These are phyloP conservation scores for Lagorchestes hirsutus DNA, from an alignment of 2,797 vertebrate genomes.

Conservation along the genomic window DNA sequence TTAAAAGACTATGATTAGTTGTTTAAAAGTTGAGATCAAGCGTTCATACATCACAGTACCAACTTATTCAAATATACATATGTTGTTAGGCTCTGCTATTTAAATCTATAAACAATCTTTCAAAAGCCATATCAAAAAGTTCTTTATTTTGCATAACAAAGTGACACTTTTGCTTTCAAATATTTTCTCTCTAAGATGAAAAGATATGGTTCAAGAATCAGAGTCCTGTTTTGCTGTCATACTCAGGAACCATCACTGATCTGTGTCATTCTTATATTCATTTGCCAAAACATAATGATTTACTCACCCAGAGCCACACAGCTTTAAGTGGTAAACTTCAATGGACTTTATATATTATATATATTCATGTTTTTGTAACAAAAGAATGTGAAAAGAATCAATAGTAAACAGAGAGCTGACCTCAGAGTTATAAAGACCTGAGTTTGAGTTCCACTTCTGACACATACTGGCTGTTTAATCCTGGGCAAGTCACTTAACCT, in stretches of 20 bases:
- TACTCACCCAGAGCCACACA: not conserved
- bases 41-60: constrained; percentile 17
- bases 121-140: constrained; percentile 57
- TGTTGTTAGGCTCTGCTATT: constrained; percentile 27
- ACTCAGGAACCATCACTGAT: not conserved
- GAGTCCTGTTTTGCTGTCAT: constrained; percentile 67
- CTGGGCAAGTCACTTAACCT: not conserved
- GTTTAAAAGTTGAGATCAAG: constrained; percentile 22
- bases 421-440: not conserved
- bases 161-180: constrained; percentile 70
- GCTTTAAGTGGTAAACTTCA: not conserved
- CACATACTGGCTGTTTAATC: not conserved
- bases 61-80: not conserved
- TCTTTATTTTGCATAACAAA: constrained; percentile 56
- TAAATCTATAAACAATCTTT: constrained; percentile 44
- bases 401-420: not conserved
- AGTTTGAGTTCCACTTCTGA: not conserved
- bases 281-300: not conserved
- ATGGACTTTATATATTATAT: not conserved
- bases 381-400: not conserved
- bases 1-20: constrained; percentile 4
- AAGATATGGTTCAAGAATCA: constrained; percentile 80
- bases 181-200: constrained; percentile 79
- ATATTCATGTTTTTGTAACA: not conserved
- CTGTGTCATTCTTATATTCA: not conserved